Conservation (phyloP, 2,888 invertebrate species). For the Geotrupes spiniger region DNA sequence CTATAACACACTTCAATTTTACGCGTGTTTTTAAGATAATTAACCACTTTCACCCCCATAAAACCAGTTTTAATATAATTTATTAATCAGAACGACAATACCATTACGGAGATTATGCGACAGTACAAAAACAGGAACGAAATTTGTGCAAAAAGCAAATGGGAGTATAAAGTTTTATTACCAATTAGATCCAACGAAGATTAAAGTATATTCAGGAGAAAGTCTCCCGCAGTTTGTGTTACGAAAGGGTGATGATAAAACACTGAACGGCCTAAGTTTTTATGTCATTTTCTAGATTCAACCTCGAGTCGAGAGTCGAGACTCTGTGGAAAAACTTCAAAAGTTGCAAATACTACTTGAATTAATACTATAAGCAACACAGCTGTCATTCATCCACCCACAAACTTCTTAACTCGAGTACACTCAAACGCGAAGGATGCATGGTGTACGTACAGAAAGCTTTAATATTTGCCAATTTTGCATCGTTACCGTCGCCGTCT, state of each 20-base stretch:
- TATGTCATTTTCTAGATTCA: background rate
- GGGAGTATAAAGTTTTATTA: background rate
- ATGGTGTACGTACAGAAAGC: no score
- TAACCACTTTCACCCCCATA: no score
- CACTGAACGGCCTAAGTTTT: background rate
- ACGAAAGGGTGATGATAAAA: background rate
- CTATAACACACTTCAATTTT: no score
- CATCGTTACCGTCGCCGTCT: no score
- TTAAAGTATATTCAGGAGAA: background rate
- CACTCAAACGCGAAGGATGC: background rate
- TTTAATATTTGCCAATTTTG: no score
- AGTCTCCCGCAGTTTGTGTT: background rate
- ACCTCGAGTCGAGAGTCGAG: background rate
- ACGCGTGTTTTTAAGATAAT: no score
- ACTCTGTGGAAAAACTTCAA: background rate
- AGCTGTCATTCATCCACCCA: conserved; percentile 1
- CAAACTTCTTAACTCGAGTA: background rate
- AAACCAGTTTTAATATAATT: no score
- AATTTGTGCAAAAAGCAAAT: no score
- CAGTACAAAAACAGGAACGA: no score
- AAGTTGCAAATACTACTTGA: background rate
- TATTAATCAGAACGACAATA: no score
- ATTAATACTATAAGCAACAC: background rate
- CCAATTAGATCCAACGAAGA: background rate
- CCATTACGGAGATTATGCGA: no score